Evolutionary conservation across 2,113 vertebrate species (phyloP).

Genomic region (Anguilla rostrata): DNA sequence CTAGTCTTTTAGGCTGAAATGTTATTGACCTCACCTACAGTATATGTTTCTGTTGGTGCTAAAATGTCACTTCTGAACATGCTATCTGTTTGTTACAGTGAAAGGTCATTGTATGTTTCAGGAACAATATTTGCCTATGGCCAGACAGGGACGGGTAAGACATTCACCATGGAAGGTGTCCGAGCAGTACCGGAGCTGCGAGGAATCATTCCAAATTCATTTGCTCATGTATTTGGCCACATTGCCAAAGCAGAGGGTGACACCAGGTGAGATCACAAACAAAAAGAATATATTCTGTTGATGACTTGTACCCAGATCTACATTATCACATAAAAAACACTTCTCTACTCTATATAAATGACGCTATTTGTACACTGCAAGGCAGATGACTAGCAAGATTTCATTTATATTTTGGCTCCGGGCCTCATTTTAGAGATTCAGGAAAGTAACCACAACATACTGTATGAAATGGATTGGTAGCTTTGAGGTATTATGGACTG

Average conservation of each 20-base stretch:
- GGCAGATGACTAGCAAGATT: too few species aligned
- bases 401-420: too few species aligned
- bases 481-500: too few species aligned
- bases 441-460: too few species aligned
- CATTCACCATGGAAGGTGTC: constrained; percentile 98
- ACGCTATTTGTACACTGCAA: neutral
- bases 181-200: constrained; percentile 94
- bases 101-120: constrained; percentile 53
- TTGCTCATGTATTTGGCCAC: constrained; percentile 97
- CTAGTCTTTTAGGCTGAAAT: neutral
- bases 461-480: too few species aligned
- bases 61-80: neutral
- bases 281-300: neutral
- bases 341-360: neutral
- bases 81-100: neutral
- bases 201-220: constrained; percentile 98
- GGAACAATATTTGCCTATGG: constrained; percentile 99
- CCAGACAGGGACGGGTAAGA: constrained; percentile 98
- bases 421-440: too few species aligned
- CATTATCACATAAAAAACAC: neutral
- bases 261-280: constrained; percentile 76
- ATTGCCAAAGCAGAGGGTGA: constrained; percentile 98
- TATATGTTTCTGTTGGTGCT: too few species aligned
- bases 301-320: neutral
- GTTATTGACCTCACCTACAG: neutral